These are phyloP conservation scores for Leptatherina wallacei DNA, from an alignment of 2,797 vertebrate genomes.

Conservation along the genomic window DNA sequence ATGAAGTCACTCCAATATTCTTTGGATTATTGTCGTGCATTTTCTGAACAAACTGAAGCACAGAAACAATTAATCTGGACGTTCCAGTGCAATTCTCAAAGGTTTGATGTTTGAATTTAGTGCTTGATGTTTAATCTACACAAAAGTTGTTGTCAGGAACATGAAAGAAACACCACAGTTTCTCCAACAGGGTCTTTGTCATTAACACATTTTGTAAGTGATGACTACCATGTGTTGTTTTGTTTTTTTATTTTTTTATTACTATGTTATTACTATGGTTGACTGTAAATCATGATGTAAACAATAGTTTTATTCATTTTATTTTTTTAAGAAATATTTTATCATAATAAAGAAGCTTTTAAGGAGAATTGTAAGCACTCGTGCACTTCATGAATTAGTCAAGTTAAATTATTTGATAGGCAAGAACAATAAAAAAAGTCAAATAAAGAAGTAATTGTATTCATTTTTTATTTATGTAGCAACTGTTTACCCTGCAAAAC, in stretches of 20 bases:
- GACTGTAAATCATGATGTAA: constrained; percentile 38
- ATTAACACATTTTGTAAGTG: constrained; percentile 54
- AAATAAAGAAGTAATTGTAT: background rate
- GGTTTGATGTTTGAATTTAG: constrained; percentile 29
- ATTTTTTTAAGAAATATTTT: constrained; percentile 64
- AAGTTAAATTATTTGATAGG: background rate
- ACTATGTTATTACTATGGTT: constrained; percentile 46
- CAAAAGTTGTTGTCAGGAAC: constrained; percentile 25
- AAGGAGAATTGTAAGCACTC: background rate
- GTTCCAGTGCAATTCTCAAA: constrained; percentile 11
- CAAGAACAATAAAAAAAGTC: background rate
- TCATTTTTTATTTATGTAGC: background rate
- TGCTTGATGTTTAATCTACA: constrained; percentile 29
- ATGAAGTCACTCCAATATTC: constrained; percentile 19
- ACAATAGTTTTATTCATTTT: constrained; percentile 26
- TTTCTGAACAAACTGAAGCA: constrained; percentile 1
- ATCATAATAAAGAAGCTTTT: constrained; percentile 54
- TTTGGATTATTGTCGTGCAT: constrained; percentile 12
- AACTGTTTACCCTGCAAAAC: background rate
- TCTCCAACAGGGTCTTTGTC: constrained; percentile 22
- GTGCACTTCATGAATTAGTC: background rate
- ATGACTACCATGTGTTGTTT: constrained; percentile 40
- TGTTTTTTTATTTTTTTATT: constrained; percentile 30
- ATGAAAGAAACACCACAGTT: background rate
- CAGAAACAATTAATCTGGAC: constrained; percentile 10